These are phyloP conservation scores for Drosophila greeni DNA, from an alignment of 2,888 invertebrate genomes.

Conservation along the genomic window DNA sequence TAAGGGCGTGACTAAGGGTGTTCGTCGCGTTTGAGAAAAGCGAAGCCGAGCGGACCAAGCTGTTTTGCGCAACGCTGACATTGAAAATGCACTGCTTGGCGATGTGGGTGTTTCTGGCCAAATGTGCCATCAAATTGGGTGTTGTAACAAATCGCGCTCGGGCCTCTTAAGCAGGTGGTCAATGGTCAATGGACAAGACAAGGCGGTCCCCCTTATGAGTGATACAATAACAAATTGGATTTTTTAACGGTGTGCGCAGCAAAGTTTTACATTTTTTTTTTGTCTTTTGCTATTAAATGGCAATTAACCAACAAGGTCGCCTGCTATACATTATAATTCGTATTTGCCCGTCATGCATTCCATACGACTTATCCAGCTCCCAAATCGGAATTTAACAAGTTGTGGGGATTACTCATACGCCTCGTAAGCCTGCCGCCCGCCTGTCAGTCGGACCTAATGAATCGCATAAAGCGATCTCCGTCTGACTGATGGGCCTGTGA, in stretches of 20 bases:
- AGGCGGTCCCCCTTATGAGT: constrained; percentile 39
- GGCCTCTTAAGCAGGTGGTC: constrained; percentile 46
- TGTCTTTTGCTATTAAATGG: constrained; percentile 33
- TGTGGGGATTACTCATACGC: constrained; percentile 37
- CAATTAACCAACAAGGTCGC: constrained; percentile 52
- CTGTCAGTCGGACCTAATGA: constrained; percentile 35
- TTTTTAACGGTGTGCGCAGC: constrained; percentile 2
- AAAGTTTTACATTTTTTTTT: constrained; percentile 25
- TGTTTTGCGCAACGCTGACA: constrained; percentile 67
- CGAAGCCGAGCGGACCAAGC: constrained; percentile 37
- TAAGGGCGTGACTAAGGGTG: constrained; percentile 57
- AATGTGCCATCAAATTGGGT: constrained; percentile 63
- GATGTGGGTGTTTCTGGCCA: constrained; percentile 61
- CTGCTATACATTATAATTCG: constrained; percentile 26
- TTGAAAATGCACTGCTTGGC: constrained; percentile 61
- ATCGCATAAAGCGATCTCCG: constrained; percentile 44
- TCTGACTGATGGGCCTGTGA: constrained; percentile 52
- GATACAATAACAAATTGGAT: constrained; percentile 7
- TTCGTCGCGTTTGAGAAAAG: constrained; percentile 34
- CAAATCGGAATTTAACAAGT: constrained; percentile 41
- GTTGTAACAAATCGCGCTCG: constrained; percentile 62
- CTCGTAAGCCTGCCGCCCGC: not conserved
- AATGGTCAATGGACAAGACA: constrained; percentile 24
- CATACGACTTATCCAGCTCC: constrained; percentile 35
- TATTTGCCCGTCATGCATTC: constrained; percentile 26